phyloP scores from a whole-genome alignment of 2,113 vertebrate genomes.

The Euleptes europaea region DNA sequence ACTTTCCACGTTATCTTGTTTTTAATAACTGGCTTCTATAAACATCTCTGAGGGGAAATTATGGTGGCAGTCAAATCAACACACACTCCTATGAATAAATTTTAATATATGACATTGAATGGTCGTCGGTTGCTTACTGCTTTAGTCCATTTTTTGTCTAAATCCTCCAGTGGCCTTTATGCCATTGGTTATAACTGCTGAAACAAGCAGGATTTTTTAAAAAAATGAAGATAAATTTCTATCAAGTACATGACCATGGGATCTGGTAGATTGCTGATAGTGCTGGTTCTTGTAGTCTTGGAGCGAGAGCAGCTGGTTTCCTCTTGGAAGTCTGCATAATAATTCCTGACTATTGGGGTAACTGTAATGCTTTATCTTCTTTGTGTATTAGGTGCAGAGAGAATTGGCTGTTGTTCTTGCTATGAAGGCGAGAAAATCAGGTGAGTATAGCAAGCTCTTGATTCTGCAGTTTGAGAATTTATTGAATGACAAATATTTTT shows the following conservation, averaged over 20 bases:
- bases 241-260: neutral
- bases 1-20: neutral
- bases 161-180: neutral
- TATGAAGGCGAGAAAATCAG: constrained; percentile 92
- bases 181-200: neutral
- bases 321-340: neutral
- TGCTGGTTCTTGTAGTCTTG: neutral
- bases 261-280: neutral
- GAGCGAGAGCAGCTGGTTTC: neutral
- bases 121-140: neutral
- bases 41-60: neutral
- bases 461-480: neutral
- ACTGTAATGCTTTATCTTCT: constrained; percentile 34
- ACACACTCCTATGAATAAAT: neutral
- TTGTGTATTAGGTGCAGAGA: constrained; percentile 87
- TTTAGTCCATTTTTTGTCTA: neutral
- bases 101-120: neutral
- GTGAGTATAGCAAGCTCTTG: constrained; percentile 78
- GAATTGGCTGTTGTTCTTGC: constrained; percentile 93
- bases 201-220: neutral
- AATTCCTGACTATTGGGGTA: neutral
- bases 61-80: neutral
- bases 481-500: neutral
- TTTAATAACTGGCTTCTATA: neutral
- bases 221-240: neutral